phyloP scores from a whole-genome alignment of 2,888 invertebrate species.

The Hedychridium roseum region DNA sequence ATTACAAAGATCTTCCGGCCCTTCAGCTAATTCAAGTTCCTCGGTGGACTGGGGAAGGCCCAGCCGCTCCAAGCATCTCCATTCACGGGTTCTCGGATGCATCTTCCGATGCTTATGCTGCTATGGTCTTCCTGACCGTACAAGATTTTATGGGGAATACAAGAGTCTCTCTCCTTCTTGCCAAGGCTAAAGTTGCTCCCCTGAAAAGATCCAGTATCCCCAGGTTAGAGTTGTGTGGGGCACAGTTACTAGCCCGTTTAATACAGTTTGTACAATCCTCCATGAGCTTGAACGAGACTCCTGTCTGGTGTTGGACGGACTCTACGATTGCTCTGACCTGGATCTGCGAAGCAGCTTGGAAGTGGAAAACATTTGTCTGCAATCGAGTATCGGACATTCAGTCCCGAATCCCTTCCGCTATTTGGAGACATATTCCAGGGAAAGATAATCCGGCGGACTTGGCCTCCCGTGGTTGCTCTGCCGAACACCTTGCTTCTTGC shows the following conservation, averaged over 20 bases:
- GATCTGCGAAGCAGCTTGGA: conserved; percentile 16
- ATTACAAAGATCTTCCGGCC: not conserved
- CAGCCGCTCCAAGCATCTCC: not conserved
- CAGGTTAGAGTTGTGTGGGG: conserved; percentile 22
- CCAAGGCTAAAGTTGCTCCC: conserved; percentile 26
- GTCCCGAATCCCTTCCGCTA: conserved; percentile 7
- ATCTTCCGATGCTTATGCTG: conserved; percentile 9
- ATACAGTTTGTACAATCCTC: conserved; percentile 2
- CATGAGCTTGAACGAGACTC: conserved; percentile 5
- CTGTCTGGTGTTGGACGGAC: conserved; percentile 15
- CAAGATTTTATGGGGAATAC: conserved; percentile 2
- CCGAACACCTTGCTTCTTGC: conserved; percentile 7
- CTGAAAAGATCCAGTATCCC: conserved; percentile 20
- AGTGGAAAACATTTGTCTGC: conserved; percentile 37
- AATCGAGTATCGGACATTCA: conserved; percentile 38
- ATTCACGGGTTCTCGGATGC: conserved; percentile 20
- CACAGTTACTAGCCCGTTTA: conserved; percentile 10
- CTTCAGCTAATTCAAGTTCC: conserved; percentile 10
- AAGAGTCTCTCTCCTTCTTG: conserved; percentile 14
- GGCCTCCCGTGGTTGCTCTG: conserved; percentile 19
- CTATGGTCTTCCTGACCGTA: conserved; percentile 12
- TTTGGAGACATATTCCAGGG: conserved; percentile 36
- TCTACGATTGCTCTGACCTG: conserved; percentile 18
- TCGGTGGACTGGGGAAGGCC: conserved; percentile 12
- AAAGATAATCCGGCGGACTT: not conserved